Percentiles rank a stretch among this genome's conserved stretches.
Evolutionary conservation across 2,797 vertebrate genomes (phyloP).

Genomic region (Glyptemys insculpta): DNA sequence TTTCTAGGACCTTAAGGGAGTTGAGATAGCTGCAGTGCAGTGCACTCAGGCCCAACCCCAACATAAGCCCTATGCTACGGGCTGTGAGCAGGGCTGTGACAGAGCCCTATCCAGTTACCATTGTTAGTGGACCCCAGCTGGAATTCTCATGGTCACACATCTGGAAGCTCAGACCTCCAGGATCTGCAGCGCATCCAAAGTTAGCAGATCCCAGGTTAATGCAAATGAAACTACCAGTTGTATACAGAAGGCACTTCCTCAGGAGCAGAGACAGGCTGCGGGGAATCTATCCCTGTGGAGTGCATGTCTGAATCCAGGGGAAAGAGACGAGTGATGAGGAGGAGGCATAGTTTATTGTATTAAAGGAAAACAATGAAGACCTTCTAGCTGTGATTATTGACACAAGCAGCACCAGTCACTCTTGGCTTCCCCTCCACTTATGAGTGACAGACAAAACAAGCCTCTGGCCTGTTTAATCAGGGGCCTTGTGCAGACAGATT

Average conservation of each 20-base stretch:
- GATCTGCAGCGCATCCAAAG: not conserved
- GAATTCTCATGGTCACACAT: not conserved
- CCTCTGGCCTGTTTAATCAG: slow-evolving; percentile 3
- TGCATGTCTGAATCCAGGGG: not conserved
- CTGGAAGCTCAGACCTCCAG: not conserved
- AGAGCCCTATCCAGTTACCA: not conserved
- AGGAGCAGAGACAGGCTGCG: slow-evolving; percentile 38
- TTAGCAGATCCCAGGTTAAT: not conserved
- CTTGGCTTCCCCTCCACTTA: not conserved
- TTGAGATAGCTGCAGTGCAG: not conserved
- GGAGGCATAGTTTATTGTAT: slow-evolving; percentile 68
- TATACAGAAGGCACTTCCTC: slow-evolving; percentile 39
- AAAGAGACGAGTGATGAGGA: slow-evolving; percentile 32
- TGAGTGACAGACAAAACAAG: slow-evolving; percentile 35
- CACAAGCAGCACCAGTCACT: slow-evolving; percentile 61
- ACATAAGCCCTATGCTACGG: not conserved
- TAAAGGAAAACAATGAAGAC: slow-evolving; percentile 63
- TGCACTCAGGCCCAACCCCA: not conserved
- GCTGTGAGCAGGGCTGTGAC: not conserved
- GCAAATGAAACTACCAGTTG: not conserved
- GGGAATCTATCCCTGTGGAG: slow-evolving; percentile 48
- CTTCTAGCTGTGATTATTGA: slow-evolving; percentile 73
- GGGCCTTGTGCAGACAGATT: slow-evolving; percentile 3
- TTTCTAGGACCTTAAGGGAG: not conserved
- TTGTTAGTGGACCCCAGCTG: not conserved